phyloP scores from a whole-genome alignment of 2,888 invertebrate species.

The Exephanes ischioxanthus region DNA sequence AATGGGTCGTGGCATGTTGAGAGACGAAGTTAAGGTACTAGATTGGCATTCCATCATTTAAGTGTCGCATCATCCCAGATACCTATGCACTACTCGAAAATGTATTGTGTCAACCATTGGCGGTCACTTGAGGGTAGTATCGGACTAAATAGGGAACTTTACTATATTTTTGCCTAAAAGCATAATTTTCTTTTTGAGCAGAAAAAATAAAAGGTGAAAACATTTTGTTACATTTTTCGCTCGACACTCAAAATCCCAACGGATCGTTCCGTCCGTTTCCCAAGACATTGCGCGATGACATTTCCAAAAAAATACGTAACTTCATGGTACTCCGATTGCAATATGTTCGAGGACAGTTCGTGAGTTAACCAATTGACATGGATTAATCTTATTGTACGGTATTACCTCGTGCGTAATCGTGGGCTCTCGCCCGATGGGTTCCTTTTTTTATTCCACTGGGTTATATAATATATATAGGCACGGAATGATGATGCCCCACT shows the following conservation, averaged over 20 bases:
- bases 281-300: background rate
- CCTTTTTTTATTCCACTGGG: slow-evolving; percentile 15
- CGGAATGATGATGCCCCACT: slow-evolving; percentile 75
- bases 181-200: no score
- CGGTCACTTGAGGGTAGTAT: no score
- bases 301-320: background rate
- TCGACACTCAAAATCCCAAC: background rate
- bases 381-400: slow-evolving; percentile 22
- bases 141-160: no score
- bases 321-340: background rate
- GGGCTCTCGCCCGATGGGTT: slow-evolving; percentile 52
- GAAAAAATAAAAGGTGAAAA: no score
- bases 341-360: background rate
- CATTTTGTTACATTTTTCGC: background rate
- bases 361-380: background rate
- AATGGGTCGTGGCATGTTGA: background rate
- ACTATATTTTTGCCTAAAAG: no score
- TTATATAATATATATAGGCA: slow-evolving; percentile 49
- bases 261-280: background rate
- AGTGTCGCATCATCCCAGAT: background rate
- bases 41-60: background rate
- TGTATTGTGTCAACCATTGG: no score
- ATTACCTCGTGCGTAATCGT: slow-evolving; percentile 13
- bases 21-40: background rate
- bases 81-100: no score